These are phyloP conservation scores for Gavialis gangeticus DNA, from an alignment of 2,113 vertebrate genomes.

Conservation along the genomic window DNA sequence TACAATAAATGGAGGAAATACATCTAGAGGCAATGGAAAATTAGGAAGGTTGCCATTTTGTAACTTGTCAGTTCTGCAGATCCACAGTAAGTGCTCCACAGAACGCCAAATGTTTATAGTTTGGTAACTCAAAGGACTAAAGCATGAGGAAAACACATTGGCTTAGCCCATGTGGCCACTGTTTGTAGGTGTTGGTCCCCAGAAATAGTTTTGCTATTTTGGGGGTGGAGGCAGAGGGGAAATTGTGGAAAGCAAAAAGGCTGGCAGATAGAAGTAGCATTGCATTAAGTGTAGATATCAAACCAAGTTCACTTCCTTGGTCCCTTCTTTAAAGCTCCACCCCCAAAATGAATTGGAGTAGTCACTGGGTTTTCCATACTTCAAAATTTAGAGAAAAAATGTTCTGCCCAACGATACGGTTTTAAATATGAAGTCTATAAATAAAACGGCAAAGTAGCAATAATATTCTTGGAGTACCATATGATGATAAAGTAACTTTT, in stretches of 20 bases:
- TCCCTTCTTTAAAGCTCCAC: background rate
- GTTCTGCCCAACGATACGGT: background rate
- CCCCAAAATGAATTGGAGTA: background rate
- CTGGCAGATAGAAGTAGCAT: background rate
- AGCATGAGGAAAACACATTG: background rate
- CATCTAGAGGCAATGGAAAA: slow-evolving; percentile 53
- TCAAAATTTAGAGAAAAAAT: background rate
- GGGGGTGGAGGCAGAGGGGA: background rate
- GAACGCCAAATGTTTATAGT: slow-evolving; percentile 8
- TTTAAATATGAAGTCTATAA: background rate
- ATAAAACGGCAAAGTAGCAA: background rate
- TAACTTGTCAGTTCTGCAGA: slow-evolving; percentile 26
- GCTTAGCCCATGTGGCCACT: background rate
- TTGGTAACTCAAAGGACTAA: background rate
- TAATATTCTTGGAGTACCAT: background rate
- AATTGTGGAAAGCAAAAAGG: background rate
- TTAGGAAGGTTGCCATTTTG: slow-evolving; percentile 27
- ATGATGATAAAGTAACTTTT: slow-evolving; percentile 7
- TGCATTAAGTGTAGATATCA: background rate
- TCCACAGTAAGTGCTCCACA: background rate
- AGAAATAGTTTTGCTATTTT: background rate
- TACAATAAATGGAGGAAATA: slow-evolving; percentile 46
- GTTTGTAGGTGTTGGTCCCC: background rate
- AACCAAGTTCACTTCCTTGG: background rate
- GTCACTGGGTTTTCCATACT: background rate